Base-by-base conservation (phyloP, 2,113 vertebrate genomes). In the Silurus glanis region DNA sequence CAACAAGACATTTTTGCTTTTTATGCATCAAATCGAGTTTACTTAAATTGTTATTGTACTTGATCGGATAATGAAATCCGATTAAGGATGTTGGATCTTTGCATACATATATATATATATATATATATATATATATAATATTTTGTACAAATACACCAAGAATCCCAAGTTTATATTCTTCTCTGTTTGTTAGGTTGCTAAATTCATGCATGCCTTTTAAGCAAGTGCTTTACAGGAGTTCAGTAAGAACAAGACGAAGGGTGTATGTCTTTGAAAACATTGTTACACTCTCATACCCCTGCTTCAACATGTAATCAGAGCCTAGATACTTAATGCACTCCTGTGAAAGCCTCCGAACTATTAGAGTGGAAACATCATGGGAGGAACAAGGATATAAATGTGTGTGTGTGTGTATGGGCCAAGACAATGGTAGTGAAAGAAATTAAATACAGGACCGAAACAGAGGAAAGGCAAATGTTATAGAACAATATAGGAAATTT, bases 331-430 rank as follows among this genome's bases (percentile, higher is more conserved):
- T 86, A 82, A 74, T 69, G 82, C 61, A 9, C 55, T 87, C 83
- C 16, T 49, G 61, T 71, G 81, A 55, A 74, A 79, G 79, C 89
- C 84, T 67, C 83, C 14, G 51, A 86, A 66, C 72, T 86, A 87
- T 76, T 87, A 62, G 88, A 87, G 87, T 88, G 86, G 85, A 90
- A 90, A 89, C 82, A 89, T 87, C 58, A 76, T 78, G 82, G 83
- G 80, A 23, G 75, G 87, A 56, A 56, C 25, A 85, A 49, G 28
- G 21, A 56, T 64, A 56, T 82, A 28, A 82, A n/a, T 76, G 56
- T 89, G 53, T 55, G 53, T 9, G 49, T 76, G 71, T 23, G 71
- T 23, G 71, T 79, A 51, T 49, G 49, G 6, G 82, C 28, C 23
- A 83, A 55, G 23, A 69, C 81, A 83, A 84, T 78, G 37, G 69